A percentile compares a stretch with the other conserved stretches of the same genome.
Conservation (phyloP, 2,113 vertebrate genomes). For the Philantomba maxwellii region DNA sequence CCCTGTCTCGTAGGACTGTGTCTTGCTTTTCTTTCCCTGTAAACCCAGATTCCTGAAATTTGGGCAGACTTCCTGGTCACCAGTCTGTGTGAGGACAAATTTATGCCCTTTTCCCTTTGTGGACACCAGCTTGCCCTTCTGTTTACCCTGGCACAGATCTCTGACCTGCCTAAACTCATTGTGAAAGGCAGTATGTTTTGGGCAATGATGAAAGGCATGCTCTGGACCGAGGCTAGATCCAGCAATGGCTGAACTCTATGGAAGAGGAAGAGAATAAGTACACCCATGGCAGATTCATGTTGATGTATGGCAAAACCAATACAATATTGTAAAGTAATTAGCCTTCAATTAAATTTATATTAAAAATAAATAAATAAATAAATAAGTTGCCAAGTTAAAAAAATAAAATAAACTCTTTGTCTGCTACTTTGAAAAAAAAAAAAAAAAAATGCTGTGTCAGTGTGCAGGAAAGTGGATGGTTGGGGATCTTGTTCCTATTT, state of each 20-base stretch:
- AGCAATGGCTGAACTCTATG: neutral
- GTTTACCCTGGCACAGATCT: neutral
- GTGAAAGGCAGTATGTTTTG: neutral
- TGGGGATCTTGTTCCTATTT: neutral
- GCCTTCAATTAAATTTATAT: too few species aligned
- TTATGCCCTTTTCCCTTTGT: neutral
- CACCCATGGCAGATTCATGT: too few species aligned
- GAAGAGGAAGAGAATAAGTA: neutral
- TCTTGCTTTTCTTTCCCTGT: neutral
- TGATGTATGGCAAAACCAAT: too few species aligned
- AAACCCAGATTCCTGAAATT: constrained; percentile 21
- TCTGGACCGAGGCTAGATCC: neutral
- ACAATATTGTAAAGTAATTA: too few species aligned
- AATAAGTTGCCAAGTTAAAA: too few species aligned
- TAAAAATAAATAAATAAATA: too few species aligned
- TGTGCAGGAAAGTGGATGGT: neutral
- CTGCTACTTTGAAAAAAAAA: too few species aligned
- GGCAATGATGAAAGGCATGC: neutral
- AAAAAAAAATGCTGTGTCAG: neutral
- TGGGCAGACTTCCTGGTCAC: neutral
- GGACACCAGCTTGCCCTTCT: neutral
- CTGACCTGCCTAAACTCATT: neutral
- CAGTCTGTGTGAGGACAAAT: constrained; percentile 24
- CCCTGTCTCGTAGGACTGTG: neutral
- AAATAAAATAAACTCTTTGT: too few species aligned